Conservation (phyloP, 2,113 vertebrate species). For the Danio rerio region DNA sequence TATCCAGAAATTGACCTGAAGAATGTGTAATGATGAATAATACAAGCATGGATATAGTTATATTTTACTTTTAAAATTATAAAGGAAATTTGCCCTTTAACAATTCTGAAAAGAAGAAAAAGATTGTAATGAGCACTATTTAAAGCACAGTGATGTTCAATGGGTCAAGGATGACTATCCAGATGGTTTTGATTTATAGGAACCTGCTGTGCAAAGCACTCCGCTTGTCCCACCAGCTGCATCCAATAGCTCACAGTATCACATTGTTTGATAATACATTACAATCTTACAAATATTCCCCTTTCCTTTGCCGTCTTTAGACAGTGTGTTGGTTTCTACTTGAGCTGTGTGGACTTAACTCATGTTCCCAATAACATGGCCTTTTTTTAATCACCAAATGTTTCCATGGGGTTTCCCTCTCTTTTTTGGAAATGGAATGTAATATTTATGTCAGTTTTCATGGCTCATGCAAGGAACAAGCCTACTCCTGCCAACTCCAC, state of each 20-base stretch:
- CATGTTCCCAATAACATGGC: slow-evolving; percentile 20
- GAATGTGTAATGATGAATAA: not conserved
- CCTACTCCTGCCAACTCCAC: not conserved
- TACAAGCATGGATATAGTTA: not conserved
- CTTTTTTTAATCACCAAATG: not conserved
- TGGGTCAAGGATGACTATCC: slow-evolving; percentile 46
- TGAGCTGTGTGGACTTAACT: not conserved
- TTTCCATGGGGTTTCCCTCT: slow-evolving; percentile 17
- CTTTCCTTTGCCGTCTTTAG: slow-evolving; percentile 45
- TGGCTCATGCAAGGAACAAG: not conserved
- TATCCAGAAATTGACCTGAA: not conserved
- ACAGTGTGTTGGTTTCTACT: slow-evolving; percentile 29
- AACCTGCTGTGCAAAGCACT: slow-evolving; percentile 67
- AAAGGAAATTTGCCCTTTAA: slow-evolving; percentile 15
- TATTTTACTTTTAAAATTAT: slow-evolving; percentile 12
- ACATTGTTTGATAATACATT: slow-evolving; percentile 64
- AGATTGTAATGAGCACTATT: slow-evolving; percentile 56
- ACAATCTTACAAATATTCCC: slow-evolving; percentile 60
- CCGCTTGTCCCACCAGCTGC: slow-evolving; percentile 56
- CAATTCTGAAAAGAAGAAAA: slow-evolving; percentile 41
- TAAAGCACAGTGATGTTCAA: slow-evolving; percentile 58
- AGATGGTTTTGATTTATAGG: slow-evolving; percentile 65
- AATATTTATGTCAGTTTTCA: slow-evolving; percentile 21
- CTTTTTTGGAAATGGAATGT: not conserved
- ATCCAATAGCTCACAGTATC: slow-evolving; percentile 63